Evolutionary conservation across 2,113 vertebrate species (phyloP).

Genomic region (Panthera tigris): DNA sequence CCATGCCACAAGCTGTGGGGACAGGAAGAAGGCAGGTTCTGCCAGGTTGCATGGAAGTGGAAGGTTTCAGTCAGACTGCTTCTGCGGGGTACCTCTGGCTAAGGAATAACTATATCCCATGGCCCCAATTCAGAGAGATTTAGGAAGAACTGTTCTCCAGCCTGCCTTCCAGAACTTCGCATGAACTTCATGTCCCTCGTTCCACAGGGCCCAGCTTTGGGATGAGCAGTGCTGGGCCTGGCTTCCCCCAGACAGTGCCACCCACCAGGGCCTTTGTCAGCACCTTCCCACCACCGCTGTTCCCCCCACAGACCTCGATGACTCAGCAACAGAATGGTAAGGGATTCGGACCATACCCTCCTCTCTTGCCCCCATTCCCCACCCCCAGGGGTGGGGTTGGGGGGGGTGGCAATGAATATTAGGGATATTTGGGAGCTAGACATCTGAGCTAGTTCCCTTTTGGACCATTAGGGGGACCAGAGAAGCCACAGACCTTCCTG

Average conservation of each 20-base stretch:
- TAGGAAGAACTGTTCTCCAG: neutral
- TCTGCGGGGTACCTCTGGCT: neutral
- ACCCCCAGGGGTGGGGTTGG: neutral
- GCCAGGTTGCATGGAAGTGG: neutral
- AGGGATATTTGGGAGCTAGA: neutral
- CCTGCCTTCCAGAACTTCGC: neutral
- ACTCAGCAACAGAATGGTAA: conserved; percentile 74
- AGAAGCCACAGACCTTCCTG: neutral
- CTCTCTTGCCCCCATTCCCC: no score
- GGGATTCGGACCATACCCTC: neutral
- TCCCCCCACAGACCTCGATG: conserved; percentile 49
- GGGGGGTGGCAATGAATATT: neutral
- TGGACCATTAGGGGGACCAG: neutral
- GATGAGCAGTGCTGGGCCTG: conserved; percentile 83
- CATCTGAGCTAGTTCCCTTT: neutral
- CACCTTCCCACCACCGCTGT: conserved; percentile 71
- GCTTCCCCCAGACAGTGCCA: conserved; percentile 75
- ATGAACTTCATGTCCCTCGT: neutral
- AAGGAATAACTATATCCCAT: neutral
- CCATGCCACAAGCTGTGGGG: neutral
- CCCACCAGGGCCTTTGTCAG: conserved; percentile 39
- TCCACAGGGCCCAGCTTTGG: conserved; percentile 77
- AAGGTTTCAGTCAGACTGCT: neutral
- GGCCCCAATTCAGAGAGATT: neutral
- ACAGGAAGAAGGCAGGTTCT: neutral